Percentiles rank a stretch among this genome's conserved stretches.
These are phyloP conservation scores for Anastatus disparis DNA, from an alignment of 1,140 invertebrate species.

Conservation along the genomic window DNA sequence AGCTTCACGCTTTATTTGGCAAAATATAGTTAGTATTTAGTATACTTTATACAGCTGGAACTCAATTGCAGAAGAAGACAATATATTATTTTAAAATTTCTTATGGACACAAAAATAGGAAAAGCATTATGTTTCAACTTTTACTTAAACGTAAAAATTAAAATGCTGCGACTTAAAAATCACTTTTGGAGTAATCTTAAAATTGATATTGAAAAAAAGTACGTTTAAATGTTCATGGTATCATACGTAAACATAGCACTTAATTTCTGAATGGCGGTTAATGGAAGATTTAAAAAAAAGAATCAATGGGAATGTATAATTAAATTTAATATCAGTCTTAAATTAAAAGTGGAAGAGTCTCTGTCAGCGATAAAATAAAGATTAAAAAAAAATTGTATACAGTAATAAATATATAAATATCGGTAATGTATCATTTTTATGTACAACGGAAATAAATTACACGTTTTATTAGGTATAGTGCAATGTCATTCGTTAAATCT, in stretches of 20 bases:
- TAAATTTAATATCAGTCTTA: constrained; percentile 25
- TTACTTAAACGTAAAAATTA: too few species aligned
- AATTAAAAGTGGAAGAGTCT: constrained; percentile 15
- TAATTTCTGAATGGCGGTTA: too few species aligned
- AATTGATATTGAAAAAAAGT: too few species aligned
- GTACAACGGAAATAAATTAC: constrained; percentile 29
- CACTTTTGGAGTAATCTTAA: too few species aligned
- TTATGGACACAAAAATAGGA: too few species aligned
- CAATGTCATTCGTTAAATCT: constrained; percentile 15
- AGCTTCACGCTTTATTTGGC: constrained; percentile 29
- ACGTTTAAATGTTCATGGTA: too few species aligned
- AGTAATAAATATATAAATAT: constrained; percentile 28
- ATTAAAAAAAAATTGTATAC: background rate
- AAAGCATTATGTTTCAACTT: too few species aligned
- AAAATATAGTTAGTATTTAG: constrained; percentile 33
- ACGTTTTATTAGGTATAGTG: background rate
- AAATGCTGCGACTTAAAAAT: too few species aligned
- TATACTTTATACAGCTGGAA: constrained; percentile 26
- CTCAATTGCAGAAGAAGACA: too few species aligned
- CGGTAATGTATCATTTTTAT: constrained; percentile 21
- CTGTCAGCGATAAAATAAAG: constrained; percentile 6
- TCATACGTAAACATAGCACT: too few species aligned
- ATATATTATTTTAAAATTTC: too few species aligned
- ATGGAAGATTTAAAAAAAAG: too few species aligned
- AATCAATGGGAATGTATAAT: constrained; percentile 1